These are phyloP conservation scores for Heteromyza rotundicornis DNA, from an alignment of 2,888 invertebrate species.

Conservation along the genomic window DNA sequence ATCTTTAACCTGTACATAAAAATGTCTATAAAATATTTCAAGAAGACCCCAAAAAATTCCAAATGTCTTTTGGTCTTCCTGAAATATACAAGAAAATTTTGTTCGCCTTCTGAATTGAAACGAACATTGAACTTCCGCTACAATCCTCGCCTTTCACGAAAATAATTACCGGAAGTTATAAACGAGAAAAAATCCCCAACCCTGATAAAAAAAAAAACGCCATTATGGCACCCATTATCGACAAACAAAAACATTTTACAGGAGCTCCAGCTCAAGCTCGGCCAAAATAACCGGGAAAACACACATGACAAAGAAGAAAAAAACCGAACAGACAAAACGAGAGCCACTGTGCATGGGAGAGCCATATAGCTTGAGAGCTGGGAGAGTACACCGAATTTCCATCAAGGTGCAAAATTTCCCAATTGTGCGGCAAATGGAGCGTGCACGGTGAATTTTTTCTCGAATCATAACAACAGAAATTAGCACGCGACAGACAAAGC, in stretches of 20 bases:
- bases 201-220: too few species aligned
- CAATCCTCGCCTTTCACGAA: too few species aligned
- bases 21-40: too few species aligned
- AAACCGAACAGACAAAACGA: background rate
- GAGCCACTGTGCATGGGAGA: background rate
- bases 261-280: background rate
- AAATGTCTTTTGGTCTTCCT: too few species aligned
- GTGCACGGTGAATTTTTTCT: too few species aligned
- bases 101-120: too few species aligned
- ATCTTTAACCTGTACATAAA: too few species aligned
- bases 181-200: too few species aligned
- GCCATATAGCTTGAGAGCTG: background rate
- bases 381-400: background rate
- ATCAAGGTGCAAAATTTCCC: background rate
- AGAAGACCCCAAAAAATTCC: too few species aligned
- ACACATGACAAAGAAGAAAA: background rate
- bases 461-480: constrained; percentile 22
- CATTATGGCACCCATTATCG: background rate
- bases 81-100: too few species aligned
- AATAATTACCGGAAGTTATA: too few species aligned
- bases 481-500: constrained; percentile 33
- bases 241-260: background rate
- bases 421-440: background rate
- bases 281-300: constrained; percentile 6
- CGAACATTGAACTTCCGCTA: too few species aligned